Percentiles rank a stretch among this genome's conserved stretches.
phyloP scores from a whole-genome alignment of 23 tunicate genomes.

The Ciona savignyi region DNA sequence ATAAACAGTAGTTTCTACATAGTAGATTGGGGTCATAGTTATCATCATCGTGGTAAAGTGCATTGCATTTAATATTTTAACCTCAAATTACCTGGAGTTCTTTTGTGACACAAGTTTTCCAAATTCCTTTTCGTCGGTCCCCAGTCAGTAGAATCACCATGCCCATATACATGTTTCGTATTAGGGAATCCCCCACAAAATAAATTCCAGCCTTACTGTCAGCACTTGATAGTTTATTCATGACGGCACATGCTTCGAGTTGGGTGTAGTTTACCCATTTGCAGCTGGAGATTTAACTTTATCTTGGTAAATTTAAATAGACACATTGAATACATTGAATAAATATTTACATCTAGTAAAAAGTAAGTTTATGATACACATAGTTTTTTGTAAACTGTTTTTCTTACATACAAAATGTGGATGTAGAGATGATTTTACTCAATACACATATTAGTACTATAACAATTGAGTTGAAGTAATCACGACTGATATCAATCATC shows the following conservation, averaged over 20 bases:
- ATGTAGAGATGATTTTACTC: too few species aligned
- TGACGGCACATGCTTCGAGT: slow-evolving; percentile 18
- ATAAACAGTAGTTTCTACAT: too few species aligned
- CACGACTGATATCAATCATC: neutral
- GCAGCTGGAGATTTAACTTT: slow-evolving; percentile 5
- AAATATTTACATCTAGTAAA: neutral
- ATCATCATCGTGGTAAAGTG: too few species aligned
- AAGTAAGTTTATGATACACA: neutral
- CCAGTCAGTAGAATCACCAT: slow-evolving; percentile 3
- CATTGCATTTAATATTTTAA: too few species aligned
- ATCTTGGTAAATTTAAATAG: too few species aligned
- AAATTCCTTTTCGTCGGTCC: slow-evolving; percentile 7
- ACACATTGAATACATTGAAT: too few species aligned
- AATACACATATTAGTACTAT: too few species aligned
- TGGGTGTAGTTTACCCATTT: slow-evolving; percentile 9
- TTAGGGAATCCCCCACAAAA: slow-evolving; percentile 48
- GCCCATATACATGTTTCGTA: slow-evolving; percentile 37
- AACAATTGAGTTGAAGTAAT: too few species aligned
- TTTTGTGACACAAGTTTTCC: neutral
- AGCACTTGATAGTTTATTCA: neutral
- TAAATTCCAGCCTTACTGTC: neutral
- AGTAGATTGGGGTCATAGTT: too few species aligned
- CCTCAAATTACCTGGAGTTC: slow-evolving; percentile 20
- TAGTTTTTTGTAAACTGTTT: neutral
- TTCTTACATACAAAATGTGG: too few species aligned